phyloP scores from a whole-genome alignment of 2,113 vertebrate species.

The Entosphenus tridentatus region DNA sequence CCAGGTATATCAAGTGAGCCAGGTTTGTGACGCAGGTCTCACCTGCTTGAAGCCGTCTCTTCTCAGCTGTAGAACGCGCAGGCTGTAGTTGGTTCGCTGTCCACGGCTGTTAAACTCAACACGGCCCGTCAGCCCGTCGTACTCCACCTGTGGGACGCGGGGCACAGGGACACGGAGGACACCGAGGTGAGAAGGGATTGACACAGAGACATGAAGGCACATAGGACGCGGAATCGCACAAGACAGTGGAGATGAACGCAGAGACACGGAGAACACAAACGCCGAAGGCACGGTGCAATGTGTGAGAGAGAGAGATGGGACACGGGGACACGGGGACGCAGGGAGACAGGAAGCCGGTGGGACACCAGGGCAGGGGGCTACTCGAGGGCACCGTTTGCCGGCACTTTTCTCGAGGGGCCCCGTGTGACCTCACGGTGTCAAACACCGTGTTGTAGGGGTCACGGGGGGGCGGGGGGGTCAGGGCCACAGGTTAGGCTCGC shows the following conservation, averaged over 20 bases:
- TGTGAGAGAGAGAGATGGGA: not conserved
- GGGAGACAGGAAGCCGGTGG: too few relatives aligned
- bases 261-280: not conserved
- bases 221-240: not conserved
- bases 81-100: constrained; percentile 73
- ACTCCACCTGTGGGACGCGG: constrained; percentile 75
- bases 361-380: not conserved
- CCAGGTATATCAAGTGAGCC: too few relatives aligned
- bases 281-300: constrained; percentile 1
- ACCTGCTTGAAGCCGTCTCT: constrained; percentile 64
- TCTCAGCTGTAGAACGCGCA: constrained; percentile 74
- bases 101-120: constrained; percentile 99
- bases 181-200: constrained; percentile 14
- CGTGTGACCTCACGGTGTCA: too few relatives aligned
- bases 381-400: too few relatives aligned
- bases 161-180: constrained; percentile 32
- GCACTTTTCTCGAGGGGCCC: too few relatives aligned
- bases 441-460: too few relatives aligned
- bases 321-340: not conserved
- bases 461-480: too few relatives aligned
- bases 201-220: constrained; percentile 7
- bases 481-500: too few relatives aligned
- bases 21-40: constrained; percentile 13
- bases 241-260: constrained; percentile 7
- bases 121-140: constrained; percentile 97